These are phyloP conservation scores for Rhorus exstirpatorius DNA, from an alignment of 2,888 invertebrate species.

Conservation along the genomic window DNA sequence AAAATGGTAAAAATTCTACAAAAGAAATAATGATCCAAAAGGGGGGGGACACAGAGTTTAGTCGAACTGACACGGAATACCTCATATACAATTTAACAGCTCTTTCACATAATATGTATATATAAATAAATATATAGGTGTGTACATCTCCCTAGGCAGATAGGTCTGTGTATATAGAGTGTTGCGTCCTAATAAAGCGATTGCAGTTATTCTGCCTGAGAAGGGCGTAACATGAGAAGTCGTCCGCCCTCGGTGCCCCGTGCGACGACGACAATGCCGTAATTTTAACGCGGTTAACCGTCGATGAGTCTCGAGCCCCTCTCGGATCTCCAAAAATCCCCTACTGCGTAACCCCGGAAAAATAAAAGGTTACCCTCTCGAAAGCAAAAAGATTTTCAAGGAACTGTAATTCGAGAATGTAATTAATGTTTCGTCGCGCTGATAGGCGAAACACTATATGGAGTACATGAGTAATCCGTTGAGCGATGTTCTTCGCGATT, in stretches of 20 bases:
- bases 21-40: background rate
- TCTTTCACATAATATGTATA: too few species aligned
- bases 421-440: background rate
- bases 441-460: slow-evolving; percentile 1
- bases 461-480: too few species aligned
- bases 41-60: background rate
- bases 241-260: slow-evolving; percentile 77
- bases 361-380: background rate
- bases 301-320: slow-evolving; percentile 27
- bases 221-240: slow-evolving; percentile 84
- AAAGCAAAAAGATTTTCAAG: background rate
- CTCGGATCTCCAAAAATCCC: background rate
- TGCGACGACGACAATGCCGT: slow-evolving; percentile 70
- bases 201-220: slow-evolving; percentile 79
- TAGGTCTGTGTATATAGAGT: slow-evolving; percentile 19
- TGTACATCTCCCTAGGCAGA: background rate
- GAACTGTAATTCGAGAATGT: slow-evolving; percentile 44
- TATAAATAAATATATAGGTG: slow-evolving; percentile 16
- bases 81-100: background rate
- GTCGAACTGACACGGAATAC: background rate
- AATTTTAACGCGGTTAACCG: slow-evolving; percentile 80
- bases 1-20: background rate
- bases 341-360: background rate
- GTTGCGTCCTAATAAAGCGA: slow-evolving; percentile 83
- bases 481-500: background rate